Evolutionary conservation across 2,113 vertebrate species (phyloP).

Genomic region (Dicerorhinus sumatrensis): DNA sequence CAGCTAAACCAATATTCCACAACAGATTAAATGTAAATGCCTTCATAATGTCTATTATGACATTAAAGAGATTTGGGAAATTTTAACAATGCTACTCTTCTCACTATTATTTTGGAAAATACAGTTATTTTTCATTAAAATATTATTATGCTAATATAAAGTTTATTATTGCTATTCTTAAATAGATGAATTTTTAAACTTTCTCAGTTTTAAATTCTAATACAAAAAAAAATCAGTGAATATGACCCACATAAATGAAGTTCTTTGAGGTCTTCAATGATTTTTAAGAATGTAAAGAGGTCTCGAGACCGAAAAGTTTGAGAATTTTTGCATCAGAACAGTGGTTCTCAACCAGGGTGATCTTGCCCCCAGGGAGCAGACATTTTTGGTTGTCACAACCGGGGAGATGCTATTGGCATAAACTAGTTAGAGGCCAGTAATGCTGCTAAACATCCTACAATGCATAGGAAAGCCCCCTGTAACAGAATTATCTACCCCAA

Average conservation of each 20-base stretch:
- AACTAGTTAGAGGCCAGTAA: not conserved
- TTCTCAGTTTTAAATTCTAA: constrained; percentile 46
- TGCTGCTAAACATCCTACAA: not conserved
- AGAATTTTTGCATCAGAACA: constrained; percentile 25
- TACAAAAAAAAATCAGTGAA: constrained; percentile 18
- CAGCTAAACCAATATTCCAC: not conserved
- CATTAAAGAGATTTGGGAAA: not conserved
- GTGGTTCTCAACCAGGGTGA: not conserved
- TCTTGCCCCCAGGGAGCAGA: not conserved
- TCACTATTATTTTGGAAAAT: not conserved
- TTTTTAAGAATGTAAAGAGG: not conserved
- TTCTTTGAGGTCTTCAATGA: not conserved
- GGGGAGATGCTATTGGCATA: not conserved
- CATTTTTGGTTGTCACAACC: not conserved
- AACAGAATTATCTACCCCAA: not conserved
- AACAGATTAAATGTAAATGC: not conserved
- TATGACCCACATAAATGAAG: not conserved
- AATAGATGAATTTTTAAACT: not conserved
- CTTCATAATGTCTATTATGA: not conserved
- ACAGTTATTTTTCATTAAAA: constrained; percentile 4
- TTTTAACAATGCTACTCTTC: not conserved
- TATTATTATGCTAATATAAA: not conserved
- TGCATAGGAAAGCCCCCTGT: not conserved
- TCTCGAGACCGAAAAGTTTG: not conserved
- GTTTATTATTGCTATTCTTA: constrained; percentile 4